Conservation (phyloP, 2,113 vertebrate genomes). For the Sciurus niger region DNA sequence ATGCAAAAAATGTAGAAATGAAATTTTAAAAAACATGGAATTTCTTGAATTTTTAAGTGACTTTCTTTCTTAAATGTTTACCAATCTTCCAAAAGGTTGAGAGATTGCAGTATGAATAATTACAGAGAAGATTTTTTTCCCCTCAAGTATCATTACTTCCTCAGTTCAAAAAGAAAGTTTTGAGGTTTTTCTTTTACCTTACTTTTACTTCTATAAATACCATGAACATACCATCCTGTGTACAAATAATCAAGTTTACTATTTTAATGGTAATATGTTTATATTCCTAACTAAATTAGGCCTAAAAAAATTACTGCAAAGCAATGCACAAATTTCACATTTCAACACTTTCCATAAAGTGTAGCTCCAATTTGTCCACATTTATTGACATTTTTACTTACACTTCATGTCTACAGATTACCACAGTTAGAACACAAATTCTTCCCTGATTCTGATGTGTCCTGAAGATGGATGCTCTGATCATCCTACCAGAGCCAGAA, state of each 20-base stretch:
- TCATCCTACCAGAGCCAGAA: neutral
- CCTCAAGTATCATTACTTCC: neutral
- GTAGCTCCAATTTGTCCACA: neutral
- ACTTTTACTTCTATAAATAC: neutral
- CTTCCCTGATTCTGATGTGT: neutral
- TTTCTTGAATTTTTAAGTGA: neutral
- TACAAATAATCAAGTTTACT: neutral
- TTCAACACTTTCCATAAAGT: neutral
- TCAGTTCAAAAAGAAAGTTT: neutral
- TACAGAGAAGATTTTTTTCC: neutral
- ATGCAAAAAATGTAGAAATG: neutral
- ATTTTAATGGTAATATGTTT: neutral
- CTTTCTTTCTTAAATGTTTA: conserved; percentile 17
- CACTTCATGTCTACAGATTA: neutral
- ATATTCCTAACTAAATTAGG: neutral
- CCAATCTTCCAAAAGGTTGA: neutral
- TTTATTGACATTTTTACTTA: neutral
- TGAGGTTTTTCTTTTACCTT: neutral
- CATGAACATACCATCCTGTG: conserved; percentile 11
- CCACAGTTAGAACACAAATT: neutral
- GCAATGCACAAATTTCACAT: neutral
- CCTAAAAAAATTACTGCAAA: conserved; percentile 7
- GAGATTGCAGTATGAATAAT: neutral
- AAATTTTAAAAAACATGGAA: neutral
- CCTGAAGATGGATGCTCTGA: neutral